Conservation (phyloP, 2,888 invertebrate genomes). For the Trileptium ribeirensis region DNA sequence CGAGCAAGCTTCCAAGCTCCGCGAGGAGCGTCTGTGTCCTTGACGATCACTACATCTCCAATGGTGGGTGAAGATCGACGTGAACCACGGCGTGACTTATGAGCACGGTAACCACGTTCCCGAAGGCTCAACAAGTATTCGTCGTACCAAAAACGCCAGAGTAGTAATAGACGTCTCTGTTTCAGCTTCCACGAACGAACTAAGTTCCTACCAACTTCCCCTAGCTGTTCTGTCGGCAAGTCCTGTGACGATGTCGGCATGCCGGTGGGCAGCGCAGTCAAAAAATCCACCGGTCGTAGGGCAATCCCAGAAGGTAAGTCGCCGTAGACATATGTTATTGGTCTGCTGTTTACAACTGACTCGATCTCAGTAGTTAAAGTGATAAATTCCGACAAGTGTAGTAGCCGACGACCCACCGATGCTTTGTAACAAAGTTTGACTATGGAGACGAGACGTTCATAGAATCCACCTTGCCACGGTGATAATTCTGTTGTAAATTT, state of each 20-base stretch:
- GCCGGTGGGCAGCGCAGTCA: background rate
- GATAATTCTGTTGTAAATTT: slow-evolving; percentile 52
- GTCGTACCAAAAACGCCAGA: background rate
- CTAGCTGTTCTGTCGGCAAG: background rate
- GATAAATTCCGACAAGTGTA: slow-evolving; percentile 47
- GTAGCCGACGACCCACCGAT: slow-evolving; percentile 51
- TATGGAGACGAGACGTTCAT: slow-evolving; percentile 51
- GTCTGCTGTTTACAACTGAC: slow-evolving; percentile 47
- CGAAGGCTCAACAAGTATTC: slow-evolving; percentile 9
- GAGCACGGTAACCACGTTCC: background rate
- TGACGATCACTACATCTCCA: background rate
- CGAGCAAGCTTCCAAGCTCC: slow-evolving; percentile 7
- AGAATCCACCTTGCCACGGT: slow-evolving; percentile 55
- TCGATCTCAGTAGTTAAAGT: slow-evolving; percentile 46
- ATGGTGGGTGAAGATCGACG: background rate
- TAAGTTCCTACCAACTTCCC: background rate
- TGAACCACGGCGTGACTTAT: background rate
- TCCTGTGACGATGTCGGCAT: background rate
- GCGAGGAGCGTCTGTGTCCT: background rate
- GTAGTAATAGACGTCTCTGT: background rate
- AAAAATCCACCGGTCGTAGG: slow-evolving; percentile 18
- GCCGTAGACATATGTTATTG: slow-evolving; percentile 45
- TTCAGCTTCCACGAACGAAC: background rate
- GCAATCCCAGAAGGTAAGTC: slow-evolving; percentile 30
- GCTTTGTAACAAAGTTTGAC: slow-evolving; percentile 50